Conservation (phyloP, 1,140 invertebrate species). For the Aphidius gifuensis region DNA sequence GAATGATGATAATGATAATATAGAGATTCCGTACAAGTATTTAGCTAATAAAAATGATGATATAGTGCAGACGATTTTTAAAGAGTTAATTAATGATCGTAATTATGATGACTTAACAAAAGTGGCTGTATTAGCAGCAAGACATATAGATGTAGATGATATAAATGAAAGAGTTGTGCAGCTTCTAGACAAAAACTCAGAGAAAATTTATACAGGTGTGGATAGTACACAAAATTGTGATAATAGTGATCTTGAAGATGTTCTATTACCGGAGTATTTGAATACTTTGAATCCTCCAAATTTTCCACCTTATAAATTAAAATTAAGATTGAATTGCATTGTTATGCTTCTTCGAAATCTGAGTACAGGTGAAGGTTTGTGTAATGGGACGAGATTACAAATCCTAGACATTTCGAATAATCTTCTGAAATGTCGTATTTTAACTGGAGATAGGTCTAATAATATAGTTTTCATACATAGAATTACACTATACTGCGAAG, state of each 20-base stretch:
- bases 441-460: constrained; percentile 25
- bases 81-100: constrained; percentile 13
- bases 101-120: constrained; percentile 16
- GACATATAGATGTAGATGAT: constrained; percentile 24
- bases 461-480: constrained; percentile 20
- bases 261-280: constrained; percentile 26
- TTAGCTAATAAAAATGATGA: background rate
- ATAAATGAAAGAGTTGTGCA: constrained; percentile 27
- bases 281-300: constrained; percentile 27
- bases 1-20: constrained; percentile 19
- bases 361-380: constrained; percentile 13
- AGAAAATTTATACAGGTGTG: constrained; percentile 17
- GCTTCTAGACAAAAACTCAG: constrained; percentile 12
- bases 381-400: constrained; percentile 26
- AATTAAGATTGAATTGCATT: background rate
- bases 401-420: constrained; percentile 24
- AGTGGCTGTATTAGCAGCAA: constrained; percentile 21
- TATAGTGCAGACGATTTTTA: constrained; percentile 17
- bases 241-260: constrained; percentile 16
- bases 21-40: constrained; percentile 13
- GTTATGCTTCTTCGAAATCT: constrained; percentile 10
- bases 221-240: constrained; percentile 18
- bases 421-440: constrained; percentile 29
- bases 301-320: constrained; percentile 15
- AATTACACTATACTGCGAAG: constrained; percentile 17